Evolutionary conservation across 2,797 vertebrate species (phyloP).

Genomic region (Betta splendens): DNA sequence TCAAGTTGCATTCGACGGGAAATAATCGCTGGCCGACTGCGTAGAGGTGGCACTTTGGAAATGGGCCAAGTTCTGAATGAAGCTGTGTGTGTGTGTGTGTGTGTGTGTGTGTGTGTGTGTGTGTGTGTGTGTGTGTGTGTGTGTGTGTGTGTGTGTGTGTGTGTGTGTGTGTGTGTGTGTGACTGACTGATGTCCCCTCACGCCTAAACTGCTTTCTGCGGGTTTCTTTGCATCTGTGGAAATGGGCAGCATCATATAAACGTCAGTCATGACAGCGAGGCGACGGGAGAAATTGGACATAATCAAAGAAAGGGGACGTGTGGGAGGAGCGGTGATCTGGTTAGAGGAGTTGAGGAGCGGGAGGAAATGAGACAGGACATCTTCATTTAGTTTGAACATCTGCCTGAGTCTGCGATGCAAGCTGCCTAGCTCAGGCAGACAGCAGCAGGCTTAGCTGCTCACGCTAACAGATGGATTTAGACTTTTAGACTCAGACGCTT

Average conservation of each 20-base stretch:
- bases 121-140: constrained; percentile 27
- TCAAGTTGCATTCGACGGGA: constrained; percentile 22
- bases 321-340: constrained; percentile 17
- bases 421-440: constrained; percentile 46
- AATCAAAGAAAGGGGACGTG: not conserved
- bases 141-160: constrained; percentile 33
- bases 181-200: constrained; percentile 61
- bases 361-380: constrained; percentile 65
- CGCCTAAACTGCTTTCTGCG: constrained; percentile 68
- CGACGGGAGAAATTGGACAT: constrained; percentile 41
- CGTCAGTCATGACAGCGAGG: constrained; percentile 48
- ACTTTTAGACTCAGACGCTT: constrained; percentile 53
- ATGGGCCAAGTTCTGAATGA: constrained; percentile 36
- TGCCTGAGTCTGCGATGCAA: constrained; percentile 45
- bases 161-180: constrained; percentile 30
- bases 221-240: constrained; percentile 63
- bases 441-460: constrained; percentile 42
- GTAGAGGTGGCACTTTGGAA: too few species aligned
- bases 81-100: constrained; percentile 24
- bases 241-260: constrained; percentile 73
- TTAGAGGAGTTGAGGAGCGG: constrained; percentile 23
- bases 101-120: constrained; percentile 29
- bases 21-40: constrained; percentile 29
- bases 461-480: constrained; percentile 61
- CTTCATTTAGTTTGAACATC: constrained; percentile 69